These are phyloP conservation scores for Matsumurasca onukii DNA, from an alignment of 1,140 invertebrate species.

Conservation along the genomic window DNA sequence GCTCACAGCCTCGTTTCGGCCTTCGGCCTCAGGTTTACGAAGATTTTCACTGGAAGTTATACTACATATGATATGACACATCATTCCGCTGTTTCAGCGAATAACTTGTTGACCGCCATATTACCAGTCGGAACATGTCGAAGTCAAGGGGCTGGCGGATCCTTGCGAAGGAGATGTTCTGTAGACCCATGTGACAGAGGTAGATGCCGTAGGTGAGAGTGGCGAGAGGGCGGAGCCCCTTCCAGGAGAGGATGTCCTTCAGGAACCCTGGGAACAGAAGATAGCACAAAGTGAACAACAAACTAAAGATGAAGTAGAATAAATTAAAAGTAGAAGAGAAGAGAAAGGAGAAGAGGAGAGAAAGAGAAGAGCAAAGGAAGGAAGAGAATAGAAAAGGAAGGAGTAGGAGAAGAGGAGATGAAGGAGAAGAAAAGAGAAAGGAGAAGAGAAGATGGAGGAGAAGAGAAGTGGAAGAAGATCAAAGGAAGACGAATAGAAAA, in stretches of 20 bases:
- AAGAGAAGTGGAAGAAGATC: too few relatives aligned
- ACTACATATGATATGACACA: not conserved
- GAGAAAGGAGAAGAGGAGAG: too few relatives aligned
- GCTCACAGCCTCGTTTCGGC: too few relatives aligned
- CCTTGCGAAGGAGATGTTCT: not conserved
- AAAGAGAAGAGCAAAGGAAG: too few relatives aligned
- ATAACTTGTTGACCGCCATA: not conserved
- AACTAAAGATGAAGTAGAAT: too few relatives aligned
- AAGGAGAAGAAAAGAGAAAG: too few relatives aligned
- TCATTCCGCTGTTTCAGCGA: not conserved
- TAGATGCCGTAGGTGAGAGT: conserved; percentile 11
- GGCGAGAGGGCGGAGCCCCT: not conserved
- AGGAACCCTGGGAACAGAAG: not conserved
- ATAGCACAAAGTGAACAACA: too few relatives aligned
- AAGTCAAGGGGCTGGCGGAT: conserved; percentile 11
- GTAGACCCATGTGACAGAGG: conserved; percentile 12
- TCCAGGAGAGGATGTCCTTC: not conserved
- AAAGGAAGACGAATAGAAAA: not conserved
- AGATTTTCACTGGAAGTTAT: not conserved
- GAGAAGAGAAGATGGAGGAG: too few relatives aligned
- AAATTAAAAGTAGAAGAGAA: too few relatives aligned
- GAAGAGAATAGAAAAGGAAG: too few relatives aligned
- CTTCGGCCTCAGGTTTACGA: not conserved
- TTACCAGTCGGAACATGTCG: conserved; percentile 12
- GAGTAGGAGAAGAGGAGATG: too few relatives aligned